These are phyloP conservation scores for Argyrosomus regius DNA, from an alignment of 2,797 vertebrate species.

Conservation along the genomic window DNA sequence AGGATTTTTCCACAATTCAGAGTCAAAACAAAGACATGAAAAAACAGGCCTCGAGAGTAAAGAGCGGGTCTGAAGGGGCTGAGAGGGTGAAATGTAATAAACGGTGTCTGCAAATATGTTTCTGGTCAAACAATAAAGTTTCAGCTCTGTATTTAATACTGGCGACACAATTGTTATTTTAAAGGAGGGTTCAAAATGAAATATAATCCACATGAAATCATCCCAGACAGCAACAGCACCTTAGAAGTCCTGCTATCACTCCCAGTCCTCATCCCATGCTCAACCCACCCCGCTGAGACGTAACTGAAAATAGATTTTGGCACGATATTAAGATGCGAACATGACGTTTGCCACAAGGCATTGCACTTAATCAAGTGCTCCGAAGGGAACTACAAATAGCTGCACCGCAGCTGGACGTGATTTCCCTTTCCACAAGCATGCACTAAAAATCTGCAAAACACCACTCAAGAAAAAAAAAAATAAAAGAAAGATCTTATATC, in stretches of 20 bases:
- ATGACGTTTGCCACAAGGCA: constrained; percentile 56
- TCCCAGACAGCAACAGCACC: constrained; percentile 44
- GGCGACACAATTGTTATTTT: constrained; percentile 2
- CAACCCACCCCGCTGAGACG: constrained; percentile 21
- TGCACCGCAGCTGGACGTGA: constrained; percentile 49
- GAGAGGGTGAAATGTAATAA: constrained; percentile 20
- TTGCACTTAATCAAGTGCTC: constrained; percentile 56
- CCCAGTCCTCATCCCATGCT: constrained; percentile 3
- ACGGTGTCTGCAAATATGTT: constrained; percentile 20
- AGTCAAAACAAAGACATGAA: constrained; percentile 52
- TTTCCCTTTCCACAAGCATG: constrained; percentile 62
- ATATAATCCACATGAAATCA: constrained; percentile 24
- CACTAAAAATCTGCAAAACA: constrained; percentile 58
- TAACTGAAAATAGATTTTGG: constrained; percentile 74
- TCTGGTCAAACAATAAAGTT: constrained; percentile 7
- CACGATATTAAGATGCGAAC: constrained; percentile 71
- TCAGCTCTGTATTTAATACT: constrained; percentile 27
- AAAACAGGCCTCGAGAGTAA: constrained; percentile 45
- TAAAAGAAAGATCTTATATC: constrained; percentile 19
- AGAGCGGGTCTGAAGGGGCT: constrained; percentile 27
- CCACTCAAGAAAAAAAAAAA: constrained; percentile 14
- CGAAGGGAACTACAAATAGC: constrained; percentile 42
- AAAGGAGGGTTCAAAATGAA: constrained; percentile 23
- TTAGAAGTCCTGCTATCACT: constrained; percentile 38
- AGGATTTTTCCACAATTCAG: constrained; percentile 48